Base-by-base conservation (phyloP, 2,797 vertebrate species). In the Poeciliopsis paucimaculata region DNA sequence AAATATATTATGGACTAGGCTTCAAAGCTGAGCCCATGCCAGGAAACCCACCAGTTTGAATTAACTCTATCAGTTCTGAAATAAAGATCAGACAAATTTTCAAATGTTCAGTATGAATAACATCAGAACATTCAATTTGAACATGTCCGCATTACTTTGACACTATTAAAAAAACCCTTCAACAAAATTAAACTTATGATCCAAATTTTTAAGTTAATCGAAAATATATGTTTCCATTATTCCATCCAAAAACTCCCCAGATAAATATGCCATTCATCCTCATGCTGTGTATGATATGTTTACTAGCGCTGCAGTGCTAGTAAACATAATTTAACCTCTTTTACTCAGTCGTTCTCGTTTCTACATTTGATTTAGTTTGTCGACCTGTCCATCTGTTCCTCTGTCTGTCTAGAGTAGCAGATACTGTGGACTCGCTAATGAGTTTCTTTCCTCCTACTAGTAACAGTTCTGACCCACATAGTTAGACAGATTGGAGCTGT, bases 401-500 rank as follows among this genome's bases (percentile, higher is more conserved):
- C 12, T 46, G 13, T 76, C 11, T 41, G 36, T 68, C 20, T 5
- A 39, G 20, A 70, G 15, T 15, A 16, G 8, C 18, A 26, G 31
- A 45, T 9, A 23, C 7, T 36, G n/a, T 1, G 10, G 41, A 49
- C 34, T 28, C 2, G 18, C 41, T 75, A 75, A 62, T 57, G 60
- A 36, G 45, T 41, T 41, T 75, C 18, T 18, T 68, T 49, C 45
- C 41, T 73, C 41, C 34, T 18, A 55, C 74, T 47, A 77, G 10
- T 43, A 46, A 79, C 8, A 20, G 57, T 26, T 76, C 78, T 68
- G 62, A 60, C 83, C 57, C 57, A 82, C 45, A 86, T 84, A 83
- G 77, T 3, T 39, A 51, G 57, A 23, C 49, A 73, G 47, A 45
- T 45, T 71, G 39, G 76, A 62, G 49, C 51, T 60, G 68, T 53